Percentiles rank a stretch among this genome's conserved stretches.
Evolutionary conservation across 2,797 vertebrate species (phyloP).

Genomic region (Acomys russatus): DNA sequence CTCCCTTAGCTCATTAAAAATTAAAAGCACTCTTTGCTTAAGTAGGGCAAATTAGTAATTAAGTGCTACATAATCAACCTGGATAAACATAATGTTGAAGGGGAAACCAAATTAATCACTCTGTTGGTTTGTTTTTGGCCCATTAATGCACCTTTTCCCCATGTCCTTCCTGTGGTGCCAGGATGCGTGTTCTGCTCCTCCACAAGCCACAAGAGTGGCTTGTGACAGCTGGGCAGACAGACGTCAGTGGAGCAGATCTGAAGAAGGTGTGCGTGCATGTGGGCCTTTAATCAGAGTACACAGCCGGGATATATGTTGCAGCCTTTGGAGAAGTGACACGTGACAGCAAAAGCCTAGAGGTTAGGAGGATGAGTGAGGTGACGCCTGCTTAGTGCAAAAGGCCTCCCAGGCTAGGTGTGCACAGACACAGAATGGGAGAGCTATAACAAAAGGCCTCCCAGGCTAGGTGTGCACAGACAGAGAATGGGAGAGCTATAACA

Average conservation of each 20-base stretch:
- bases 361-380: neutral
- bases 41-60: conserved; percentile 90
- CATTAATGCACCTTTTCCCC: conserved; percentile 86
- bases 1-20: conserved; percentile 89
- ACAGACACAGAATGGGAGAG: neutral
- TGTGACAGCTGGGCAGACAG: conserved; percentile 44
- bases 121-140: conserved; percentile 79
- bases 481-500: neutral
- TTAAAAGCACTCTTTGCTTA: conserved; percentile 87
- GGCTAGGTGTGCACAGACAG: neutral
- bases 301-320: neutral
- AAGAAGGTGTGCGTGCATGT: neutral
- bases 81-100: conserved; percentile 89
- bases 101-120: conserved; percentile 88
- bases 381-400: neutral
- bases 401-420: neutral
- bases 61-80: conserved; percentile 90
- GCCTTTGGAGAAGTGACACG: neutral
- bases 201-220: conserved; percentile 24
- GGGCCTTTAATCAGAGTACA: neutral
- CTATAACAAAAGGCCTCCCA: neutral
- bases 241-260: neutral
- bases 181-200: conserved; percentile 67
- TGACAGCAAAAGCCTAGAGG: neutral
- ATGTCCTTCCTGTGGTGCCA: conserved; percentile 79